Conservation (phyloP, 2,888 invertebrate species). For the Amorpha juglandis region DNA sequence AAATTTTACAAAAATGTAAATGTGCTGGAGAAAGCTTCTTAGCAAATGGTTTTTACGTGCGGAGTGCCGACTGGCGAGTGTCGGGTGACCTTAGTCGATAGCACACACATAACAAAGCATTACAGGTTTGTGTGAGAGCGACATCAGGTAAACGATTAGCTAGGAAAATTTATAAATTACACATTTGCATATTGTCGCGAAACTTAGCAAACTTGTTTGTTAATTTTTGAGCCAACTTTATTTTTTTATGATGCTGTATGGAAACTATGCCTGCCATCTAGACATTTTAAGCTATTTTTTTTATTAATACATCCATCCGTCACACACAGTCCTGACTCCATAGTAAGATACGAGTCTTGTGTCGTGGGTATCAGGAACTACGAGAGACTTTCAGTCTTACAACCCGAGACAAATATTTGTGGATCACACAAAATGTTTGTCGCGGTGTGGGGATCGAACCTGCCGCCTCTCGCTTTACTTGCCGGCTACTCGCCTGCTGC, state of each 20-base stretch:
- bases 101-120: conserved; percentile 16
- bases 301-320: too few species aligned
- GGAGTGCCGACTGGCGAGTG: neutral
- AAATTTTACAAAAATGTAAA: conserved; percentile 4
- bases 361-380: too few species aligned
- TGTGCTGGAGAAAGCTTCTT: conserved; percentile 10
- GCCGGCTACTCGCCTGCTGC: too few species aligned
- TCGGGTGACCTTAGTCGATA: conserved; percentile 14
- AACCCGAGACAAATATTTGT: too few species aligned
- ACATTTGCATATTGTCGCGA: neutral
- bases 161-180: neutral
- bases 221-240: neutral
- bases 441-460: too few species aligned
- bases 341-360: too few species aligned
- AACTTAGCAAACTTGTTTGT: neutral
- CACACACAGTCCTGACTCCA: too few species aligned
- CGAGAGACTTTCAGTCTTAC: too few species aligned
- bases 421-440: too few species aligned
- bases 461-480: too few species aligned
- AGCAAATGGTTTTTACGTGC: conserved; percentile 18
- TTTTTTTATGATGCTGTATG: neutral
- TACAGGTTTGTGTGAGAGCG: conserved; percentile 18
- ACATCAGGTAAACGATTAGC: neutral
- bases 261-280: too few species aligned
- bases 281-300: too few species aligned